These are phyloP conservation scores for Hirundichthys speculiger DNA, from an alignment of 2,113 vertebrate genomes.

Conservation along the genomic window DNA sequence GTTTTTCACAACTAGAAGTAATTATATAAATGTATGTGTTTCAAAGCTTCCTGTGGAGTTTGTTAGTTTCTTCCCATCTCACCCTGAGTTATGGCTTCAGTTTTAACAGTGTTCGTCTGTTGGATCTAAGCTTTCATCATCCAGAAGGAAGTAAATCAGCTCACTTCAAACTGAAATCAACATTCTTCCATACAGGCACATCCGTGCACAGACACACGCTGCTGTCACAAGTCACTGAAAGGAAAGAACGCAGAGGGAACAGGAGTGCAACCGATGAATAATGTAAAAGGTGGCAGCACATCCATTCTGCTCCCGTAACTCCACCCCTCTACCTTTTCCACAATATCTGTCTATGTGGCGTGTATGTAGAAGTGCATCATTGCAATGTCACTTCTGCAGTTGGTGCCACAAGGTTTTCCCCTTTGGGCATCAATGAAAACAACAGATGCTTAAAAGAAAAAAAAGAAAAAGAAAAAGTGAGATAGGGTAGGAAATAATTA, in stretches of 20 bases:
- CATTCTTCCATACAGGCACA: background rate
- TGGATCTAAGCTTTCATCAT: constrained; percentile 47
- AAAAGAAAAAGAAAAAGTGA: constrained; percentile 9
- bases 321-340: constrained; percentile 44
- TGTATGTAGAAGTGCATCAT: constrained; percentile 31
- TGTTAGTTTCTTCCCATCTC: constrained; percentile 1
- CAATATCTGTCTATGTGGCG: constrained; percentile 32
- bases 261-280: constrained; percentile 69
- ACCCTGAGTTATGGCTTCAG: constrained; percentile 27
- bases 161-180: constrained; percentile 44
- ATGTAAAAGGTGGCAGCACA: constrained; percentile 67
- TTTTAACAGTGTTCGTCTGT: constrained; percentile 27
- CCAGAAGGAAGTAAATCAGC: constrained; percentile 35
- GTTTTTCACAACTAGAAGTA: background rate
- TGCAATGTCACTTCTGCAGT: constrained; percentile 34
- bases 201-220: constrained; percentile 2
- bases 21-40: constrained; percentile 11
- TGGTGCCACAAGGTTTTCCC: constrained; percentile 26
- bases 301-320: constrained; percentile 51
- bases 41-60: constrained; percentile 8
- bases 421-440: constrained; percentile 14
- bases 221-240: constrained; percentile 4
- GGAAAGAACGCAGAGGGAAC: constrained; percentile 39
- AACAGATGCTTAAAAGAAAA: constrained; percentile 6
- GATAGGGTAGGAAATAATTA: constrained; percentile 32